Conservation (phyloP, 2,888 invertebrate genomes). For the Brenthis daphne region DNA sequence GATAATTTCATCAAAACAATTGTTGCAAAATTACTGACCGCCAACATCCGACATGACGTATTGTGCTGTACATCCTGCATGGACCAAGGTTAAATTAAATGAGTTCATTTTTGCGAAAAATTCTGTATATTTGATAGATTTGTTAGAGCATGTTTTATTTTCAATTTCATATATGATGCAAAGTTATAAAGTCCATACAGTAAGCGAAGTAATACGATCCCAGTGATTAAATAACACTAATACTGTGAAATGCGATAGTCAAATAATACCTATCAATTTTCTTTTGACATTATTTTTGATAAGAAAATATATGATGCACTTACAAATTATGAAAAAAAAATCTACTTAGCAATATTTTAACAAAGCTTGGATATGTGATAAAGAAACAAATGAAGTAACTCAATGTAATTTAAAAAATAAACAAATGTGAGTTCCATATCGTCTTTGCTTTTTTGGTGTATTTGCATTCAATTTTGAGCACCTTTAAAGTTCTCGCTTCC, state of each 20-base stretch:
- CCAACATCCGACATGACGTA: constrained; percentile 38
- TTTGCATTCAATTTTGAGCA: neutral
- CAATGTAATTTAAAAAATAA: neutral
- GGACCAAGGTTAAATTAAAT: constrained; percentile 40
- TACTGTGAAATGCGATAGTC: neutral
- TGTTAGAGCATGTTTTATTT: neutral
- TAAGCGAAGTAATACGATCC: no score
- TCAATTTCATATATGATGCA: no score
- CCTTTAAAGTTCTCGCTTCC: constrained; percentile 27
- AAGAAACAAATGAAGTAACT: no score
- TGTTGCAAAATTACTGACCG: constrained; percentile 30
- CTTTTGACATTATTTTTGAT: no score
- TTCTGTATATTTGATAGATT: constrained; percentile 26
- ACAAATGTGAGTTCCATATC: neutral
- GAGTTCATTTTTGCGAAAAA: constrained; percentile 22
- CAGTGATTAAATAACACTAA: no score
- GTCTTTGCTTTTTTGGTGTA: constrained; percentile 10
- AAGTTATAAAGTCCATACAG: no score
- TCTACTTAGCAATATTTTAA: no score
- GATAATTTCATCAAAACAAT: constrained; percentile 33
- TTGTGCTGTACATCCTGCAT: constrained; percentile 40
- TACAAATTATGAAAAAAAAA: no score
- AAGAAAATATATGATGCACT: no score
- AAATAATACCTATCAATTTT: neutral
- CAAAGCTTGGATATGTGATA: no score